Base-by-base conservation (phyloP, 2,797 vertebrate genomes). In the Platyrinchus mystaceus region DNA sequence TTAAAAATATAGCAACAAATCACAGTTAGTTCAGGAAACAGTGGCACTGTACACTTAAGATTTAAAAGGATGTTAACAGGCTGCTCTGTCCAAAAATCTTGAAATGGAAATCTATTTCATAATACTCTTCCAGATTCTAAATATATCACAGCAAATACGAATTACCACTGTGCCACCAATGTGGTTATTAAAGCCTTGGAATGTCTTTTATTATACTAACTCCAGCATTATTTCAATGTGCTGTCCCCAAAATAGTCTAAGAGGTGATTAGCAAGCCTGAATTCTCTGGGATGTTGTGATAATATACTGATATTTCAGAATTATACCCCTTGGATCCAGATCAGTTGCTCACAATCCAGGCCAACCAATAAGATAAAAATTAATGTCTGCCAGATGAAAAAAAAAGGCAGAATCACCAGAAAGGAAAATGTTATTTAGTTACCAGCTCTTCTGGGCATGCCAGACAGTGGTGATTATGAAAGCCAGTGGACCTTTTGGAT, bases 51-150 rank as follows among this genome's bases (percentile, higher is more conserved):
- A 36, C 75, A 67, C 68, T 84, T 52, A 73, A 89, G 88, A 92
- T 94, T 96, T 96, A 90, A 93, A 93, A 82, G 80, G 46, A 84
- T 78, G 64, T 79, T 96, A 95, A 58, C 78, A 89, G 75, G 64
- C 58, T 92, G 28, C 75, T 92, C 41, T 87, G 56, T 90, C 93
- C 95, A 95, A 94, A 92, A 96, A 44, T 84, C 70, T 84, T 84
- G 78, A 95, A 96, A 84, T 74, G 59, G 71, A 69, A 93, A 90
- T 83, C 55, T 90, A 26, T 75, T 96, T 88, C 1, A 0, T 64
- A 94, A 90, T 55, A 68, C 74, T 75, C 32, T 90, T 94, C 81
- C 85, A 93, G 77, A 80, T 68, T 94, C 83, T 88, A 96, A 93
- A 94, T 93, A 86, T 95, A 96, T 75, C 90, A 62, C 46, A 84